These are phyloP conservation scores for Sitodiplosis mosellana DNA, from an alignment of 1,140 invertebrate genomes.

Conservation along the genomic window DNA sequence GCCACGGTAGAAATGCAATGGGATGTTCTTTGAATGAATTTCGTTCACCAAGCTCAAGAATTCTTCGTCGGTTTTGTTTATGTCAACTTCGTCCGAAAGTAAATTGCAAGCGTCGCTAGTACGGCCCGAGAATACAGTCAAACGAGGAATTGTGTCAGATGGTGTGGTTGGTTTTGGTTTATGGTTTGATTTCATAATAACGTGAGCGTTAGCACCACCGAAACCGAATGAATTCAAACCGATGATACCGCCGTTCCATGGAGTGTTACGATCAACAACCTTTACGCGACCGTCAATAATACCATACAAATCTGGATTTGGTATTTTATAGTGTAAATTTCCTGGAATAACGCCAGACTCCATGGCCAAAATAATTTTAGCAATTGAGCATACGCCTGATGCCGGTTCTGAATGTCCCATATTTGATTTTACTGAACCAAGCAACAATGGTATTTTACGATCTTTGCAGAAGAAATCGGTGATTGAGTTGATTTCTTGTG, in stretches of 20 bases:
- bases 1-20: constrained; percentile 55
- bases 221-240: constrained; percentile 94
- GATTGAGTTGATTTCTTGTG: constrained; percentile 88
- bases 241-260: constrained; percentile 69
- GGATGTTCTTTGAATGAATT: constrained; percentile 34
- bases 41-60: constrained; percentile 27
- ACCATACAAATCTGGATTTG: constrained; percentile 58
- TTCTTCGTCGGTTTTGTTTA: constrained; percentile 29
- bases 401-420: constrained; percentile 50
- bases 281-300: constrained; percentile 69
- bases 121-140: constrained; percentile 27
- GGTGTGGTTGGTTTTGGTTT: constrained; percentile 33
- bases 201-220: constrained; percentile 92
- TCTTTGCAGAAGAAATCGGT: constrained; percentile 68
- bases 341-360: constrained; percentile 67
- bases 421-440: constrained; percentile 56
- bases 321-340: constrained; percentile 52
- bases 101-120: constrained; percentile 38
- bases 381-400: constrained; percentile 44
- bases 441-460: constrained; percentile 33
- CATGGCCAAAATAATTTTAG: constrained; percentile 83
- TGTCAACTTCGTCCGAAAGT: constrained; percentile 40
- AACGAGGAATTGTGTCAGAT: constrained; percentile 21
- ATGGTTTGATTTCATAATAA: constrained; percentile 37
- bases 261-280: constrained; percentile 61